Evolutionary conservation across 2,797 vertebrate species (phyloP).

Genomic region (Mormyrus hasselquistii): DNA sequence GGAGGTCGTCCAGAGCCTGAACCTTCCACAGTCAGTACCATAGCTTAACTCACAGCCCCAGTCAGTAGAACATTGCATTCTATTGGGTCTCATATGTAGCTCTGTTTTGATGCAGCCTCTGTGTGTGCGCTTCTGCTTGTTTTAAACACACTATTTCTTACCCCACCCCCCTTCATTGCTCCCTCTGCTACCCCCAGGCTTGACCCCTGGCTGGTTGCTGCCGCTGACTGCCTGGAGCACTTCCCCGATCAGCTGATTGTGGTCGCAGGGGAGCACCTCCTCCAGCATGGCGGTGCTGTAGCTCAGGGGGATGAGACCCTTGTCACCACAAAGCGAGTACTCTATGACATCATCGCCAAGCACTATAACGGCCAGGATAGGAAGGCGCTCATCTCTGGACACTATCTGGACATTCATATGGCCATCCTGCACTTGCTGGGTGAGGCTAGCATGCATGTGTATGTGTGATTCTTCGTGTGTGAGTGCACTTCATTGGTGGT

Average conservation of each 20-base stretch:
- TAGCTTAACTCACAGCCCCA: neutral
- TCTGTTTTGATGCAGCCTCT: neutral
- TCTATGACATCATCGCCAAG: constrained; percentile 75
- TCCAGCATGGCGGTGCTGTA: constrained; percentile 41
- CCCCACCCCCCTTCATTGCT: neutral
- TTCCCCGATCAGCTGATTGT: constrained; percentile 77
- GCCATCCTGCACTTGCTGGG: constrained; percentile 73
- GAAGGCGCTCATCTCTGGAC: constrained; percentile 61
- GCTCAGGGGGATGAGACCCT: constrained; percentile 34
- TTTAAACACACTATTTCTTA: neutral
- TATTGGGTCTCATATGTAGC: neutral
- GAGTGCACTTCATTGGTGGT: neutral
- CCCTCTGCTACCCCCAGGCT: constrained; percentile 35
- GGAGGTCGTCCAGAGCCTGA: constrained; percentile 62
- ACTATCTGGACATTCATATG: constrained; percentile 62
- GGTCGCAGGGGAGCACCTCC: constrained; percentile 68
- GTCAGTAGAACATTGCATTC: neutral
- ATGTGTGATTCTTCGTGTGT: neutral
- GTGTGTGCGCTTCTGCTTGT: neutral
- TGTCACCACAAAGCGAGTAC: constrained; percentile 62
- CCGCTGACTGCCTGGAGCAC: constrained; percentile 76
- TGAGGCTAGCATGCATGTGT: constrained; percentile 45
- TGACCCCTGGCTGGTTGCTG: constrained; percentile 70
- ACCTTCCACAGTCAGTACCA: constrained; percentile 65
- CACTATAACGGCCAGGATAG: constrained; percentile 73